Evolutionary conservation across 2,888 invertebrate species (phyloP).

Genomic region (Actias luna): DNA sequence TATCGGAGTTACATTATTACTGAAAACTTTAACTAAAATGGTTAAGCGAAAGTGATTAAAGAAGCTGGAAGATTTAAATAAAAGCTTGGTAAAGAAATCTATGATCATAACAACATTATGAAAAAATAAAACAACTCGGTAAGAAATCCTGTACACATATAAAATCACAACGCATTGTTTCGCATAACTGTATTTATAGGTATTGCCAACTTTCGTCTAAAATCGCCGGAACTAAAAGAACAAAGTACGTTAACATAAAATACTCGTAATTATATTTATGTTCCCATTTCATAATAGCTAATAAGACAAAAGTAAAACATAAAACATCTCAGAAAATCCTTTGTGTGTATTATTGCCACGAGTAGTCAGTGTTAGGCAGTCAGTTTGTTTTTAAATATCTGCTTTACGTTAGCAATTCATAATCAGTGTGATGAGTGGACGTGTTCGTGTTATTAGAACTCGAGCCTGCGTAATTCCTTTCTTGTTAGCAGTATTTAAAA

Average conservation of each 20-base stretch:
- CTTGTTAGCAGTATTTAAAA: slow-evolving; percentile 6
- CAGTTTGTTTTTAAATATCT: slow-evolving; percentile 7
- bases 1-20: no score
- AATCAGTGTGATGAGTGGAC: slow-evolving; percentile 5
- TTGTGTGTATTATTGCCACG: slow-evolving; percentile 4
- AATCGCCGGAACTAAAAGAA: not conserved
- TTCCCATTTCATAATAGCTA: not conserved
- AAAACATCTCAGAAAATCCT: not conserved
- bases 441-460: not conserved
- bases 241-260: slow-evolving; percentile 2
- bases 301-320: not conserved
- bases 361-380: slow-evolving; percentile 2
- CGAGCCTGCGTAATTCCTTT: slow-evolving; percentile 7
- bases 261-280: not conserved
- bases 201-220: not conserved
- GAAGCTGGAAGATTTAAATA: no score
- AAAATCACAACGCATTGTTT: not conserved
- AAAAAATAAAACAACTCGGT: no score
- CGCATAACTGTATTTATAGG: not conserved
- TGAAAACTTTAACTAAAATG: no score
- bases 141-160: no score
- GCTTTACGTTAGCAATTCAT: slow-evolving; percentile 10
- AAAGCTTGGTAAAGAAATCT: no score
- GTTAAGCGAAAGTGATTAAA: no score
- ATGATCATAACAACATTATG: no score